These are phyloP conservation scores for Himalopsyche anomala DNA, from an alignment of 2,888 invertebrate species.

Conservation along the genomic window DNA sequence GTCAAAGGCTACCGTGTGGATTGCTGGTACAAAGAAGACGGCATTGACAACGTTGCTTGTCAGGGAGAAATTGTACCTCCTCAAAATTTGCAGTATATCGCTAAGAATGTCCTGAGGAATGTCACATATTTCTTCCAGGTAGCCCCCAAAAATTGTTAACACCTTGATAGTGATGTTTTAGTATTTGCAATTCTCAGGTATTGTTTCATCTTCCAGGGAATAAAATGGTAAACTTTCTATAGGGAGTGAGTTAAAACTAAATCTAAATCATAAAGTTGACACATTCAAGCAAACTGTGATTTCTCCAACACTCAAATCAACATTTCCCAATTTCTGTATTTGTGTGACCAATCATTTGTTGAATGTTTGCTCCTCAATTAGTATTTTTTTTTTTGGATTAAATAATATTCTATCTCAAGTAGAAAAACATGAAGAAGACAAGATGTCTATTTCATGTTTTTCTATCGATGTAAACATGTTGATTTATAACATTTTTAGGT, in stretches of 20 bases:
- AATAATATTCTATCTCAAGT: background rate
- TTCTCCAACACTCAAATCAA: no score
- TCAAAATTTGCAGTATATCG: constrained; percentile 77
- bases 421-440: constrained; percentile 50
- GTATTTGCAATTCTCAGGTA: background rate
- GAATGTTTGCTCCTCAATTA: no score
- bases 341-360: no score
- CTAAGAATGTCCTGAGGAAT: constrained; percentile 77
- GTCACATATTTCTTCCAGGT: constrained; percentile 84
- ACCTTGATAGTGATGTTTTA: constrained; percentile 52
- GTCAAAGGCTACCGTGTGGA: constrained; percentile 84
- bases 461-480: no score
- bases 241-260: no score
- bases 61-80: constrained; percentile 75
- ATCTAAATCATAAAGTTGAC: no score
- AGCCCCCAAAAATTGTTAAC: constrained; percentile 48
- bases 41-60: constrained; percentile 75
- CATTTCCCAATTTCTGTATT: no score
- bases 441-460: background rate
- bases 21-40: constrained; percentile 80
- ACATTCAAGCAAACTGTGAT: no score
- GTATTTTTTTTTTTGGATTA: no score
- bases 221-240: no score
- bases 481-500: constrained; percentile 76
- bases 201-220: no score